A percentile compares a stretch with the other conserved stretches of the same genome.
phyloP scores from a whole-genome alignment of 2,888 invertebrate species.

The Hofmannophila pseudospretella region DNA sequence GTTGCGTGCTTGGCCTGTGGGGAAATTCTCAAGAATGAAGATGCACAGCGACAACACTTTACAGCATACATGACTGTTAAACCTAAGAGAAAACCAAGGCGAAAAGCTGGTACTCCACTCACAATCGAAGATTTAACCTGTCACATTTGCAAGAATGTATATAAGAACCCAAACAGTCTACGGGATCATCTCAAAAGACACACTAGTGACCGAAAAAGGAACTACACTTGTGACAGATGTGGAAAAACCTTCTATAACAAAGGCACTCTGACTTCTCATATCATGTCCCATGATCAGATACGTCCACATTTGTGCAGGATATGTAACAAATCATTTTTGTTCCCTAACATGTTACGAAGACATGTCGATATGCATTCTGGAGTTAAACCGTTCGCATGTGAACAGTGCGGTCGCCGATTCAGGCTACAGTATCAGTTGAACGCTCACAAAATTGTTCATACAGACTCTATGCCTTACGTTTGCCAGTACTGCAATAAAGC shows the following conservation, averaged over 20 bases:
- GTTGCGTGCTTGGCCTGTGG: constrained; percentile 7
- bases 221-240: constrained; percentile 65
- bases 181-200: constrained; percentile 80
- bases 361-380: constrained; percentile 69
- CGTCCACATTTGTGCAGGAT: constrained; percentile 61
- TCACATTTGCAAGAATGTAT: constrained; percentile 11
- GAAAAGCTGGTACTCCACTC: constrained; percentile 5
- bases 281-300: constrained; percentile 61
- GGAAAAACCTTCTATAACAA: constrained; percentile 68
- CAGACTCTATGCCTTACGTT: constrained; percentile 86
- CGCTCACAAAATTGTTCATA: constrained; percentile 86
- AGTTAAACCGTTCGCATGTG: constrained; percentile 61
- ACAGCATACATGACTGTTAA: background rate
- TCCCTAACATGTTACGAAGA: constrained; percentile 60
- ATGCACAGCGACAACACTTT: constrained; percentile 1
- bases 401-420: constrained; percentile 62
- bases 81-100: constrained; percentile 7
- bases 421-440: constrained; percentile 84
- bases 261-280: constrained; percentile 62
- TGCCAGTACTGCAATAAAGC: constrained; percentile 87
- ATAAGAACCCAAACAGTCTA: constrained; percentile 11
- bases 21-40: constrained; percentile 6
- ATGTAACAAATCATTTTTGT: constrained; percentile 61
- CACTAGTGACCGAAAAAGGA: constrained; percentile 57
- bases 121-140: constrained; percentile 13